phyloP scores from a whole-genome alignment of 2,113 vertebrate genomes.

The Urocolius indicus region DNA sequence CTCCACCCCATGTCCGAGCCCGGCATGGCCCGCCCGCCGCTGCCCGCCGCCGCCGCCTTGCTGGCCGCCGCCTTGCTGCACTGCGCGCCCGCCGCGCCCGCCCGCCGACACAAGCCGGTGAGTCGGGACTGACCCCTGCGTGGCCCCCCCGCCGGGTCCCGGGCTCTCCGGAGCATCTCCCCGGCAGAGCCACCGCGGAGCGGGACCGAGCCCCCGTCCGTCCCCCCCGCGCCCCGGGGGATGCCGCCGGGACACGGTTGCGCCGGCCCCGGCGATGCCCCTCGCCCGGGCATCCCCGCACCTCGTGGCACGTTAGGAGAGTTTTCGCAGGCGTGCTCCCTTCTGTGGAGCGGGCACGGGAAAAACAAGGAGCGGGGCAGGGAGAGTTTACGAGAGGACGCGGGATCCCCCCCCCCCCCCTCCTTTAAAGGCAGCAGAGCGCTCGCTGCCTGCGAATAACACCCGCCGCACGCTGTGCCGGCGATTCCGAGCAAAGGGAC shows the following conservation, averaged over 20 bases:
- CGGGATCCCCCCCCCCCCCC: not conserved
- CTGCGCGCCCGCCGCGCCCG: constrained; percentile 51
- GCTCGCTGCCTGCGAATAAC: not conserved
- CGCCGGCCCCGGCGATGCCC: not conserved
- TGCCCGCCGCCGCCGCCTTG: constrained; percentile 18
- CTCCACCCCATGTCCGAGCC: constrained; percentile 46
- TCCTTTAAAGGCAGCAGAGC: not conserved
- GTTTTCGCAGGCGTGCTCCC: not conserved
- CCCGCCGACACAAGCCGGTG: constrained; percentile 76
- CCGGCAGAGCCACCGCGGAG: not conserved
- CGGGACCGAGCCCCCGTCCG: not conserved
- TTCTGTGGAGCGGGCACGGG: not conserved
- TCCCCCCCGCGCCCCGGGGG: not conserved
- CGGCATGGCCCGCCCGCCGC: constrained; percentile 24
- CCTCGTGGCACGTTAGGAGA: not conserved
- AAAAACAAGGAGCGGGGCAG: not conserved
- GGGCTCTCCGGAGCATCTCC: not conserved
- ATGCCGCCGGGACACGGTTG: not conserved
- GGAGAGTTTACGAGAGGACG: not conserved
- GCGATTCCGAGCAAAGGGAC: not conserved
- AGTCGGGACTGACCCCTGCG: constrained; percentile 44
- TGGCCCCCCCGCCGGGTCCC: not conserved
- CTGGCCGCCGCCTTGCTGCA: constrained; percentile 49
- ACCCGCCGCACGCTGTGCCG: not conserved
- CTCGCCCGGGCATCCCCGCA: not conserved